A percentile compares a stretch with the other conserved stretches of the same genome.
Evolutionary conservation across 1,140 invertebrate genomes (phyloP).

Genomic region (Zophobas atratus): DNA sequence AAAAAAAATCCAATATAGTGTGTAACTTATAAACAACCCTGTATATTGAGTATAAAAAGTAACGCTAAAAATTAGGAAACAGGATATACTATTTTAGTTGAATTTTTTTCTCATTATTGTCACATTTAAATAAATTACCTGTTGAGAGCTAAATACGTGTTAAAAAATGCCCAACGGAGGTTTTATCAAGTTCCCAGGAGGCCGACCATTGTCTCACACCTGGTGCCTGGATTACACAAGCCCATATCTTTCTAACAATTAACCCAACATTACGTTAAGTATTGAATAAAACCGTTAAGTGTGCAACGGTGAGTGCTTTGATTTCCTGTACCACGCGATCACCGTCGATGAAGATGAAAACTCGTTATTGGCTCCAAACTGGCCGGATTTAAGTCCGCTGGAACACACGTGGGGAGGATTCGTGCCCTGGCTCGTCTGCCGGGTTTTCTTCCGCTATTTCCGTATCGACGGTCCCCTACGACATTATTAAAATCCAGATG

Average conservation of each 20-base stretch:
- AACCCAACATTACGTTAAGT: conserved; percentile 8
- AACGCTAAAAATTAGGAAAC: no score
- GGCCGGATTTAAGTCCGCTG: neutral
- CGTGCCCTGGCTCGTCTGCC: neutral
- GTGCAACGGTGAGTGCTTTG: conserved; percentile 14
- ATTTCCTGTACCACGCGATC: conserved; percentile 22
- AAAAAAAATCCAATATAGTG: no score
- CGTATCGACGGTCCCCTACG: conserved; percentile 10
- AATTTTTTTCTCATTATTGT: no score
- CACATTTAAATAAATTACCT: no score
- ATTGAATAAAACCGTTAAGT: conserved; percentile 34
- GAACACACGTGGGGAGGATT: neutral
- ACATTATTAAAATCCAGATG: conserved; percentile 39
- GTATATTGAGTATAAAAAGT: no score
- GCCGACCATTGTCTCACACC: neutral
- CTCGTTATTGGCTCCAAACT: neutral
- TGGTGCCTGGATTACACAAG: neutral
- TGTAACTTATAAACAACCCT: no score
- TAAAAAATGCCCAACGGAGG: no score
- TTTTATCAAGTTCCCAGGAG: no score
- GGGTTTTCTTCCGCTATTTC: conserved; percentile 1
- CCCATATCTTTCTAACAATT: neutral
- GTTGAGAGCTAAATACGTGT: no score
- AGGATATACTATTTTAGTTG: no score
- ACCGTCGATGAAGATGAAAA: conserved; percentile 1